Conservation (phyloP, 1,140 invertebrate species). For the Drosophila ercepeae region DNA sequence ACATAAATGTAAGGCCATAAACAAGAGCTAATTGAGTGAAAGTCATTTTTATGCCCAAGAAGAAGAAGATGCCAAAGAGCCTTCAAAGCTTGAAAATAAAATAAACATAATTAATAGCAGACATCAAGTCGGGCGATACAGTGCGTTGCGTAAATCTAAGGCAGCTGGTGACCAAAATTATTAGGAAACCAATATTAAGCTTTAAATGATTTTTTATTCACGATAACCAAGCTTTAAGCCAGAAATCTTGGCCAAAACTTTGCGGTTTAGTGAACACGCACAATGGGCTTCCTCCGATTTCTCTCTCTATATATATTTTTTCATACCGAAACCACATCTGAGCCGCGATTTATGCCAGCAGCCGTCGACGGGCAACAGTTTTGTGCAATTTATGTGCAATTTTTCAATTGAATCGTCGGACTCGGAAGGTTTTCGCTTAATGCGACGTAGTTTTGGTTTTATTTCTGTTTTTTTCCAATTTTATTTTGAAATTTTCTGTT, state of each 20-base stretch:
- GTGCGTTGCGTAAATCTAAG: conserved; percentile 9
- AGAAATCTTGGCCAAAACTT: conserved; percentile 56
- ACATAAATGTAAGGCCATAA: conserved; percentile 30
- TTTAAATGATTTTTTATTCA: too few relatives aligned
- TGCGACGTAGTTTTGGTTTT: conserved; percentile 21
- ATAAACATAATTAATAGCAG: conserved; percentile 54
- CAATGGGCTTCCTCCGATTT: conserved; percentile 52
- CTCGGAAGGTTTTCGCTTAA: conserved; percentile 62
- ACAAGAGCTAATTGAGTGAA: conserved; percentile 65
- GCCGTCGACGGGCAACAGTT: conserved; percentile 36
- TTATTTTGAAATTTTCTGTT: conserved; percentile 19
- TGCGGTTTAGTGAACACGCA: conserved; percentile 74
- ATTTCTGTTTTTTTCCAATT: neutral
- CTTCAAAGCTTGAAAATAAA: conserved; percentile 36
- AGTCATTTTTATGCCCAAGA: too few relatives aligned
- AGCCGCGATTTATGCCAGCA: conserved; percentile 54
- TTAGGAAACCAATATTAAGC: too few relatives aligned
- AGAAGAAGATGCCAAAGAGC: conserved; percentile 33
- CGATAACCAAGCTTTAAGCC: too few relatives aligned
- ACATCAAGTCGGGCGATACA: conserved; percentile 20
- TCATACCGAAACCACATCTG: conserved; percentile 6
- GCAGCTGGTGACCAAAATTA: too few relatives aligned
- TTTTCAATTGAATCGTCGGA: conserved; percentile 65
- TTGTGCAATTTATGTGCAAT: conserved; percentile 78
- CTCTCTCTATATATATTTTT: neutral